Base-by-base conservation (phyloP, 2,888 invertebrate species). In the Osmoderma eremita region DNA sequence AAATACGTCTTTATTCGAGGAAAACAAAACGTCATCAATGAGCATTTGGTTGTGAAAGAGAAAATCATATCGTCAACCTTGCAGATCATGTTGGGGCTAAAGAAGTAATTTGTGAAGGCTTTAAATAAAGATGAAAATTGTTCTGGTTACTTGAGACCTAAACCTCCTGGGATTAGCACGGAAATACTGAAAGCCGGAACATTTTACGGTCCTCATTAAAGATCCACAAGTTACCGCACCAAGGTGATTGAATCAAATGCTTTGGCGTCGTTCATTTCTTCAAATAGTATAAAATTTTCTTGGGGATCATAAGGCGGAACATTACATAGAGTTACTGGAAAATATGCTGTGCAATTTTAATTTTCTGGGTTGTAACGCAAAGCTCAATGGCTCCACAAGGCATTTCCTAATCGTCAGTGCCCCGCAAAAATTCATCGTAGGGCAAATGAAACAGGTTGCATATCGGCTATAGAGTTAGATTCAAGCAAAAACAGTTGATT, bases 41-140 rank as follows among this genome's bases (percentile, higher is more conserved):
- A 67, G 13, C 56, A 67, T 18, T 53, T 74, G 12, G 64, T 72
- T 24, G 54, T 24, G 8, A 22, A 63, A 61, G 65, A 62, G 5
- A 67, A 67, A 51, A 63, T 68, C 67, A 53, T 72, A 36, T 39
- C 73, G 18, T 73, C 71, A 38, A 71, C 71, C 18, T 53, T 73
- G 38, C 72, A 74, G 54, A 71, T 74, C 15, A 74, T 71, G 58
- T 58, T 72, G n/a, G 72, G 73, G 5, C 12, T 67, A 8, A 51
- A 71, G 18, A 73, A 74, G 64, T 71, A 74, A 54, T 72, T 70
- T 63, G 70, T 72, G 5, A 58, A 58, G 58, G 54, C 56, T 5
- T 38, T 67, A 36, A 49, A 67, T 56, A 12, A 18, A 67, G 15
- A 38, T 54, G 64, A 54, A n/a, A n/a, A 30, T 12, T 67, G 67